Conservation (phyloP, 2,113 vertebrate species). For the Drymodes brunneopygia region DNA sequence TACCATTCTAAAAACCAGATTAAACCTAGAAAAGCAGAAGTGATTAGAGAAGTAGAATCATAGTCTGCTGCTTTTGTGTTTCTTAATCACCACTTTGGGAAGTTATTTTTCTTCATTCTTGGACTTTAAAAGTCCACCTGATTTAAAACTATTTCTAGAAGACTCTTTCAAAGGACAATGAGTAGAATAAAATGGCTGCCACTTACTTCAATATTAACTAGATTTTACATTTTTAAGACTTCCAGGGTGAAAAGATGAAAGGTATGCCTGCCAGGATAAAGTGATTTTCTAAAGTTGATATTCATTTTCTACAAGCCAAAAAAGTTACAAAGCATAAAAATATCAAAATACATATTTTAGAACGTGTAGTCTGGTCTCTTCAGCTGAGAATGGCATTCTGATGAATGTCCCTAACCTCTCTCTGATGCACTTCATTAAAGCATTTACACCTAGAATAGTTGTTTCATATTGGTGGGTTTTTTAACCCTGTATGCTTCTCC, state of each 20-base stretch:
- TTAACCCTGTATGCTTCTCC: not conserved
- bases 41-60: not conserved
- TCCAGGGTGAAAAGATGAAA: not conserved
- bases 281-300: not conserved
- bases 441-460: not conserved
- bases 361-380: not conserved
- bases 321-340: not conserved
- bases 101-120: not conserved
- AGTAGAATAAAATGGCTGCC: not conserved
- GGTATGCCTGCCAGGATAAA: not conserved
- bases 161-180: not conserved
- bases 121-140: not conserved
- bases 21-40: not conserved
- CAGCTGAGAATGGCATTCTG: not conserved
- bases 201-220: not conserved
- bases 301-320: not conserved
- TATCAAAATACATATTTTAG: not conserved
- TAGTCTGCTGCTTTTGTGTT: not conserved
- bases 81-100: not conserved
- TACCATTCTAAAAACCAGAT: not conserved
- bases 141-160: not conserved
- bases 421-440: not conserved
- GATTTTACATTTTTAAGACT: not conserved
- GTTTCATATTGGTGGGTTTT: not conserved
- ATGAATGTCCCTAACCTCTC: not conserved